Conservation (phyloP, 2,888 invertebrate genomes). For the Fragum whitleyi region DNA sequence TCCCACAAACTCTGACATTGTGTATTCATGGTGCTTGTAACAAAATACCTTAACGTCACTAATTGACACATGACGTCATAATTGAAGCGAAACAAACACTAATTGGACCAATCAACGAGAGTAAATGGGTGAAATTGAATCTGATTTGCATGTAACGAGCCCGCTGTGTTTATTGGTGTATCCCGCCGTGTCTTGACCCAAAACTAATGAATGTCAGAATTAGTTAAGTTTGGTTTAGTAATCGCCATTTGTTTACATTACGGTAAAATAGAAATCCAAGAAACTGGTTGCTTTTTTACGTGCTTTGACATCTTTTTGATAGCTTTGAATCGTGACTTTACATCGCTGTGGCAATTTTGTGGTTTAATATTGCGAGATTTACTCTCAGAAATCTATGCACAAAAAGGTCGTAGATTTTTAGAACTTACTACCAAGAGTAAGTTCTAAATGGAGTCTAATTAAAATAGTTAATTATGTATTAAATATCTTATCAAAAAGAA, state of each 20-base stretch:
- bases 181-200: conserved; percentile 1
- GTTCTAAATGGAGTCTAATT: no score
- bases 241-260: conserved; percentile 7
- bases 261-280: neutral
- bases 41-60: conserved; percentile 28
- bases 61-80: conserved; percentile 57
- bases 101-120: conserved; percentile 57
- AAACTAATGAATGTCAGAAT: conserved; percentile 22
- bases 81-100: conserved; percentile 53
- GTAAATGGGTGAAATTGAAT: conserved; percentile 52
- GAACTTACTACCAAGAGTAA: no score
- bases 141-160: conserved; percentile 8
- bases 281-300: neutral
- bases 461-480: no score
- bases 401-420: no score
- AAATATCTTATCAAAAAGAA: no score
- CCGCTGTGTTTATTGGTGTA: conserved; percentile 16
- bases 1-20: neutral
- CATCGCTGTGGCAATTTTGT: neutral
- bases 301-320: neutral
- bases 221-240: conserved; percentile 19
- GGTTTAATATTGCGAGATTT: no score
- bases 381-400: no score
- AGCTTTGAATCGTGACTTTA: neutral
- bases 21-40: conserved; percentile 7